Evolutionary conservation across 2,888 invertebrate species (phyloP).

Genomic region (Anthrax anthrax): DNA sequence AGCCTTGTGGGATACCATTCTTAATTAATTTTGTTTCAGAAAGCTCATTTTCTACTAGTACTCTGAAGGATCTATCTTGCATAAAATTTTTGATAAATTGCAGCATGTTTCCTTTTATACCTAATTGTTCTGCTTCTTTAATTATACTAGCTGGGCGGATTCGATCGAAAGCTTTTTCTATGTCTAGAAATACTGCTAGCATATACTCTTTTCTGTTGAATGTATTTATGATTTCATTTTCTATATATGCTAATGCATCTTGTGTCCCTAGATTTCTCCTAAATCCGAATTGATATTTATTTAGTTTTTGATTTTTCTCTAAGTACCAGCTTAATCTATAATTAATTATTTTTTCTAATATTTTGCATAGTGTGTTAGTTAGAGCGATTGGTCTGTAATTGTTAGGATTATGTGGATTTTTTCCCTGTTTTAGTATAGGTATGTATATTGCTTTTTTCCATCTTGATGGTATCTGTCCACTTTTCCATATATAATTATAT

Average conservation of each 20-base stretch:
- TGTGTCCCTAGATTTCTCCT: not conserved
- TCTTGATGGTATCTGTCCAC: not conserved
- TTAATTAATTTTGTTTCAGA: not conserved
- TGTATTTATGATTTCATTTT: not conserved
- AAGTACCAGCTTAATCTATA: not conserved
- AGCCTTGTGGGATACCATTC: slow-evolving; percentile 1
- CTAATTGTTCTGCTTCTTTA: not conserved
- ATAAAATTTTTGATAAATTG: not conserved
- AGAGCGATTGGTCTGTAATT: slow-evolving; percentile 2
- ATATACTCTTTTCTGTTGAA: not conserved
- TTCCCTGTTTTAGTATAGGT: not conserved
- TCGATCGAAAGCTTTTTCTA: slow-evolving; percentile 1
- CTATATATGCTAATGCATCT: not conserved
- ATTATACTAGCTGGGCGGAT: not conserved
- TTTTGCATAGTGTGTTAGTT: not conserved
- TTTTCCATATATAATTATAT: not conserved
- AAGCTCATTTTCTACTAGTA: not conserved
- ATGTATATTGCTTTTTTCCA: slow-evolving; percentile 1
- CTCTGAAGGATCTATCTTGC: not conserved
- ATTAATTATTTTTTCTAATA: slow-evolving; percentile 2
- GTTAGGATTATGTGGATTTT: too few relatives aligned
- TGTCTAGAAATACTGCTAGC: not conserved
- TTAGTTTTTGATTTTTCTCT: not conserved
- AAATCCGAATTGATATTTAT: not conserved
- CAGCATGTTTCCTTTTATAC: not conserved